Evolutionary conservation across 2,113 vertebrate genomes (phyloP).

Genomic region (Eclectus roratus): DNA sequence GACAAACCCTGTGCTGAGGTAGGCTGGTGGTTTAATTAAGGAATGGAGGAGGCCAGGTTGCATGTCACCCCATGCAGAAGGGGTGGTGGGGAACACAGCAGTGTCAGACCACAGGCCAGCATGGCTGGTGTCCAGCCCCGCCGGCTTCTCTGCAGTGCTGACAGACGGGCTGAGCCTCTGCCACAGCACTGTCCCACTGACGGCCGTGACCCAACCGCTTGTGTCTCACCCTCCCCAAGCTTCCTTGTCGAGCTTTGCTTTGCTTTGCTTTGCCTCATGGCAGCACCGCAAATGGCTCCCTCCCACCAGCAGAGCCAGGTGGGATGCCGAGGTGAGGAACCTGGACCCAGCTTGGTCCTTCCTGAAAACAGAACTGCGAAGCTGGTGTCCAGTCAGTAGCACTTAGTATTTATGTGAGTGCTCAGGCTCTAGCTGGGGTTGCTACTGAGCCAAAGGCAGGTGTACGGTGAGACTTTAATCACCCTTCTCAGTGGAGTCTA

Average conservation of each 20-base stretch:
- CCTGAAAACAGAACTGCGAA: not conserved
- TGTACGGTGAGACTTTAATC: not conserved
- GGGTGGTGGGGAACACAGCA: rapidly evolving
- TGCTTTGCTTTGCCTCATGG: not conserved
- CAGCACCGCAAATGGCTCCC: not conserved
- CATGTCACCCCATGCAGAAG: rapidly evolving
- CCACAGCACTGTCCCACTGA: rapidly evolving
- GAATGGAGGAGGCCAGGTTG: rapidly evolving
- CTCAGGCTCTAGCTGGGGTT: not conserved
- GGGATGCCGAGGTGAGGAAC: not conserved
- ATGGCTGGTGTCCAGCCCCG: not conserved
- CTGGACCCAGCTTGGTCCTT: not conserved
- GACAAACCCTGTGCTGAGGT: rapidly evolving
- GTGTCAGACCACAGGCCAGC: not conserved
- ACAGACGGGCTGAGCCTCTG: not conserved
- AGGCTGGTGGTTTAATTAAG: not conserved
- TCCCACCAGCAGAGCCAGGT: not conserved
- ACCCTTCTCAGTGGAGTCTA: not conserved
- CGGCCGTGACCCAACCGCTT: rapidly evolving
- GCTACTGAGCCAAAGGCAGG: not conserved
- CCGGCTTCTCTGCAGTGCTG: rapidly evolving
- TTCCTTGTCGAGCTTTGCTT: not conserved
- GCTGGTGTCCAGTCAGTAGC: rapidly evolving
- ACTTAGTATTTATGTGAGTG: not conserved
- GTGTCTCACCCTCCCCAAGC: rapidly evolving